Conservation (phyloP, 2,888 invertebrate genomes). For the Neoaliturus tenellus region DNA sequence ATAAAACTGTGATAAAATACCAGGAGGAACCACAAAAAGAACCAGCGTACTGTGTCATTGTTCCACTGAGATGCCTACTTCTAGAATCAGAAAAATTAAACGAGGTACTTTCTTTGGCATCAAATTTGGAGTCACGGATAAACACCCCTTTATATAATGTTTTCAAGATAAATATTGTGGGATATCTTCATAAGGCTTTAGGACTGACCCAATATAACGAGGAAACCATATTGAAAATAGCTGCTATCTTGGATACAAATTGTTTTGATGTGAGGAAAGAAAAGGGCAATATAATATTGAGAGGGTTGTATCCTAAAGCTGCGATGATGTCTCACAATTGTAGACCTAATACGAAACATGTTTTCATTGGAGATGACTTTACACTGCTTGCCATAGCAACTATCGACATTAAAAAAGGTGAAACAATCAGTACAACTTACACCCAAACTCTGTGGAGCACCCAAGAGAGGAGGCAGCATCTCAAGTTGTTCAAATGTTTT, state of each 20-base stretch:
- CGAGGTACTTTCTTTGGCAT: conserved; percentile 75
- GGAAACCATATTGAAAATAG: conserved; percentile 71
- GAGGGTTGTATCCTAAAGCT: conserved; percentile 79
- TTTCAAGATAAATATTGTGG: conserved; percentile 78
- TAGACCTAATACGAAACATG: conserved; percentile 82
- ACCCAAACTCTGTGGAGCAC: conserved; percentile 84
- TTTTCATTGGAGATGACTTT: conserved; percentile 77
- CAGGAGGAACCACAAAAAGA: conserved; percentile 73
- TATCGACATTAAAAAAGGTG: conserved; percentile 80
- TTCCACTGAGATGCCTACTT: conserved; percentile 80
- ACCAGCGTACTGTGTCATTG: conserved; percentile 81
- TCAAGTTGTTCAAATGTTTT: conserved; percentile 80
- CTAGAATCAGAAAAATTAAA: conserved; percentile 77
- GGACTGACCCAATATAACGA: conserved; percentile 76
- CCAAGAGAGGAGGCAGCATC: conserved; percentile 78
- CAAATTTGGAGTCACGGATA: conserved; percentile 79
- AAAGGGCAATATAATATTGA: conserved; percentile 70
- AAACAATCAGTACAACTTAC: conserved; percentile 81
- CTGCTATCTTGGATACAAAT: conserved; percentile 85
- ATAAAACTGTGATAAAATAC: conserved; percentile 76
- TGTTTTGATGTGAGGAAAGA: conserved; percentile 80
- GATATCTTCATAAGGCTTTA: conserved; percentile 78
- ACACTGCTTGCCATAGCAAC: conserved; percentile 80
- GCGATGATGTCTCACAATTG: conserved; percentile 85
- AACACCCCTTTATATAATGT: conserved; percentile 78